Conservation (phyloP, 2,113 vertebrate species). For the Lichenostomus cassidix region DNA sequence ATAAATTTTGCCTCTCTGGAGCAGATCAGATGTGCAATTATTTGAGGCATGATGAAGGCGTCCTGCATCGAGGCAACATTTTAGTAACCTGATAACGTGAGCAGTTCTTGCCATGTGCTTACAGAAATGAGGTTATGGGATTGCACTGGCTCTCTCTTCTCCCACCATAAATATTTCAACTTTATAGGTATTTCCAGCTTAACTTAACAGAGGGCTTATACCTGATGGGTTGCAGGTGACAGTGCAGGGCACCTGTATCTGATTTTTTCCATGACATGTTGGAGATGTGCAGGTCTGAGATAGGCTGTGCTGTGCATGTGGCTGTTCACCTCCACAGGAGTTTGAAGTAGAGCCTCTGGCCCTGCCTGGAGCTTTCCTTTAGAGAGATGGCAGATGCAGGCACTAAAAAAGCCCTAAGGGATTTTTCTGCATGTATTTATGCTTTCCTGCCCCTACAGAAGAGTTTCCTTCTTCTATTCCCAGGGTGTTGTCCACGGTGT, state of each 20-base stretch:
- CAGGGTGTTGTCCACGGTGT: accelerated
- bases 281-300: neutral
- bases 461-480: neutral
- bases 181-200: neutral
- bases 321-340: neutral
- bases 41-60: neutral
- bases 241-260: neutral
- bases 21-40: neutral
- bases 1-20: conserved; percentile 23
- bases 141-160: neutral
- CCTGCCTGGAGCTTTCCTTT: neutral
- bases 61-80: neutral
- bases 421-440: neutral
- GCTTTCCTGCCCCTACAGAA: neutral
- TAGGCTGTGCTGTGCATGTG: accelerated
- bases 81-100: neutral
- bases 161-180: neutral
- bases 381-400: neutral
- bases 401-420: neutral
- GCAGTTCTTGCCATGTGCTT: neutral
- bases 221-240: neutral
- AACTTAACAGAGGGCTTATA: neutral
- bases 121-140: neutral
- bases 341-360: neutral
- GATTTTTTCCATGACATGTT: accelerated